Base-by-base conservation (phyloP, 2,113 vertebrate genomes). In the Caretta caretta region DNA sequence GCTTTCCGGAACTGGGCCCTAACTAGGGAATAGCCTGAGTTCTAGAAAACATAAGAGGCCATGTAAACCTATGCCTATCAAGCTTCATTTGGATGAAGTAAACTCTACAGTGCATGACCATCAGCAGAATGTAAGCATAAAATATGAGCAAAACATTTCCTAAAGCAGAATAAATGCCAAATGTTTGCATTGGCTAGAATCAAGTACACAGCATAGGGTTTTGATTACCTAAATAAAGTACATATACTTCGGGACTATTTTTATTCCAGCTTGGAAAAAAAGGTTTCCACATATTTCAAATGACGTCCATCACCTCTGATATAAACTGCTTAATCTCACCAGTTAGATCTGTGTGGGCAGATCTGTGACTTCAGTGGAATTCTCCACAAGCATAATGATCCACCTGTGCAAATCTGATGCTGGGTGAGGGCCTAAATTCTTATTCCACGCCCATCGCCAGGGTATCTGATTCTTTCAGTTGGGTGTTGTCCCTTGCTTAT, bases 401-500 rank as follows among this genome's bases (percentile, higher is more conserved):
- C 5, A 24, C 84, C 84, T 54, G 87, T 94, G 69, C 46, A 79
- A 76, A 8, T 87, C 25, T 35, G 56, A 35, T 87, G 57, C 57
- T 90, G 87, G 62, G 22, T 80, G 92, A 31, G 22, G 69, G 46
- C 56, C 78, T 93, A 93, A 72, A 6, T 90, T 92, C 94, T 91
- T 86, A 56, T 91, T 95, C 78, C n/a, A 20, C 81, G 19, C 29
- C 78, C 93, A 81, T 86, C 1, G 1, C 38, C 78, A 38, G 46
- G 4, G 29, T 80, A 5, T 90, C 78, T 92, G 31, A 8, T 48
- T 27, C 1, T 10, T 95, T 93, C 10, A 83, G 3, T 56, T 88
- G 78, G 35, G 75, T 92, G 54, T 76, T 93, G 69, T 88, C 72
- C 53, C 83, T 97, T 95, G 91, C 96, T 94, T 95, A 91, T 92